Evolutionary conservation across 1,140 invertebrate genomes (phyloP), one percentile per base, ranked within the genome.

Genomic region (Melipona quadrifasciata): DNA sequence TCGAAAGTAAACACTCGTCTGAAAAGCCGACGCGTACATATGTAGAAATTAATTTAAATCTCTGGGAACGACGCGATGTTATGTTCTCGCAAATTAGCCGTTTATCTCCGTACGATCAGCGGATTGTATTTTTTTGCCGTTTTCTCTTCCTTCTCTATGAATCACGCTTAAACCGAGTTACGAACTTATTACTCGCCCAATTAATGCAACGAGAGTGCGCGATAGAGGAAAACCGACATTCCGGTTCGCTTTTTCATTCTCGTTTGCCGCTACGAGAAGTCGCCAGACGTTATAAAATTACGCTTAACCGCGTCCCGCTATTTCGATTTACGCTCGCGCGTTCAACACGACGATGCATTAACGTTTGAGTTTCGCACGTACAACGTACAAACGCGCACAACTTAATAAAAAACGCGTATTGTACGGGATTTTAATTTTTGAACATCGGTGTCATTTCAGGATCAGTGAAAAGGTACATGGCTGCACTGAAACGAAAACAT

Each of bases 151-250:
- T 47, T 47, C 39, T 8, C 39, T 47, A 8, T 67, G 55, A 55
- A 39, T 74, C 84, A 31, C 27, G 55, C 39, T 75, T 24, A 71
- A 74, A 17, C 51, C 65, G 57, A 34, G 61, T 80, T 80, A 85
- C 34, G 34, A 51, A 87, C 65, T 81, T 81, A 87, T 87, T 85
- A 85, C 71, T 71, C 51, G 72, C 76, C 72, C 58, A 87, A 76
- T 80, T 86, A 86, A 86, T 71, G n/a, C 55, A 53, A 34, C 57
- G 16, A 61, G 5, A 2, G 16, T 19, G 64, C 6, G n/a, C 16
- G 64, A n/a, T 10, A 68, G n/a, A 58, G 73, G 55, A 74, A 85
- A 84, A 74, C 67, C 27, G 24, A 70, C 65, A 81, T 85, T 85
- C 65, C 67, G 76, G 57, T 76, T 80, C 24, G 34, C 31, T 61